These are phyloP conservation scores for Puntigrus tetrazona DNA, from an alignment of 2,113 vertebrate species.

Conservation along the genomic window DNA sequence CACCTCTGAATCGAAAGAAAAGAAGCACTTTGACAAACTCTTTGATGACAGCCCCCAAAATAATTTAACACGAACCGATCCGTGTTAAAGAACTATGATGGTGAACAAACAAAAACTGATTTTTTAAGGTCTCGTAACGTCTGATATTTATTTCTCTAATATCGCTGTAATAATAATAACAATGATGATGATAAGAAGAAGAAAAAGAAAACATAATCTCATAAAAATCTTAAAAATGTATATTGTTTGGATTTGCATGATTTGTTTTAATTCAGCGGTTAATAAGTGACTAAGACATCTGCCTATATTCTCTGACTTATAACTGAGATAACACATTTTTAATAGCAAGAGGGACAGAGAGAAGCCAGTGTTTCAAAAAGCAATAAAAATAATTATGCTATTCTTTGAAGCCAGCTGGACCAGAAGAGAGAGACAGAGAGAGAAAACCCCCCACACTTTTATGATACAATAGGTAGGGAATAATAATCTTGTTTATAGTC, in stretches of 20 bases:
- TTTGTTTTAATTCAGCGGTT: not conserved
- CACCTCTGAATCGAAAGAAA: not conserved
- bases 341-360: not conserved
- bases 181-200: not conserved
- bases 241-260: not conserved
- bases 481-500: slow-evolving; percentile 59
- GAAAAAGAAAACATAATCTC: not conserved
- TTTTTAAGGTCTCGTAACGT: not conserved
- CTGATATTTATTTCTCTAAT: not conserved
- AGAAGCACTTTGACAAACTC: not conserved
- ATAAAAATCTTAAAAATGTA: not conserved
- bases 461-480: slow-evolving; percentile 35
- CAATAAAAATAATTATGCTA: slow-evolving; percentile 56
- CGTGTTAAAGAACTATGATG: not conserved
- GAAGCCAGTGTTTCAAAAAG: slow-evolving; percentile 39
- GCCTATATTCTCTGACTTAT: not conserved
- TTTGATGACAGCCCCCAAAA: not conserved
- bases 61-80: not conserved
- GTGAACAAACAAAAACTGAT: not conserved
- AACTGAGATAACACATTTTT: not conserved
- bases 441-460: not conserved
- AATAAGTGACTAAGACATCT: not conserved
- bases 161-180: not conserved
- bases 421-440: not conserved
- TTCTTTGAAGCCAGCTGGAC: slow-evolving; percentile 46